Evolutionary conservation across 2,888 invertebrate species (phyloP), one percentile per base, ranked within the genome.

Genomic region (Oligia latruncula): DNA sequence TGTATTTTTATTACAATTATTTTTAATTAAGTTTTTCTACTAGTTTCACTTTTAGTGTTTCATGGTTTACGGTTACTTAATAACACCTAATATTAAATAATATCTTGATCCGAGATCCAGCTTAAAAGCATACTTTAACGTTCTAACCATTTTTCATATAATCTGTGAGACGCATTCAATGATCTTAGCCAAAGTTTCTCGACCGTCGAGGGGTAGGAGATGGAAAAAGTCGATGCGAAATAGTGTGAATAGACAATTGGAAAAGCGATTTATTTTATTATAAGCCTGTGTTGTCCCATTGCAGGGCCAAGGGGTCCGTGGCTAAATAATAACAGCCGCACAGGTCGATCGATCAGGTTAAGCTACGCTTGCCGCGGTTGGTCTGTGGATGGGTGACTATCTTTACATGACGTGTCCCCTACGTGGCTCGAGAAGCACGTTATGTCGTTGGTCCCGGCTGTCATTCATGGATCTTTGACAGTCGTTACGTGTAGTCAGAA

Each of bases 51-150:
- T 58, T 20, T 29, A 43, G 40, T 68, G 40, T n/a, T 49, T 58
- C 72, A 64, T 72, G 58, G 29, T 77, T 73, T 43, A 40, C 13
- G 17, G 3, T 49, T 62, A 78, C 67, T 35, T 66, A 46, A 9
- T 49, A 11, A 35, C 0, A 52, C 15, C 15, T 65, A 71, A 55
- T 35, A 5, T 65, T 72, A 80, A 66, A 52, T 65, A 43, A 65
- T 78, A 72, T 80, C 67, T 52, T 80, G 80, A 80, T 80, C 52
- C 52, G 64, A 82, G 77, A 82, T 82, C 82, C 9, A 58, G 43
- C 23, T 65, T 17, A 55, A 49, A 60, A 70, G 29, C 71, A 43
- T 52, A n/a, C 17, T 49, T 46, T 40, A 23, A 62, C 4, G 17
- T 46, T 23, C 15, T 60, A 71, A 49, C 0, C 3, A 71, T 40